Base-by-base conservation (phyloP, 2,888 invertebrate species). In the Dioctria linearis region DNA sequence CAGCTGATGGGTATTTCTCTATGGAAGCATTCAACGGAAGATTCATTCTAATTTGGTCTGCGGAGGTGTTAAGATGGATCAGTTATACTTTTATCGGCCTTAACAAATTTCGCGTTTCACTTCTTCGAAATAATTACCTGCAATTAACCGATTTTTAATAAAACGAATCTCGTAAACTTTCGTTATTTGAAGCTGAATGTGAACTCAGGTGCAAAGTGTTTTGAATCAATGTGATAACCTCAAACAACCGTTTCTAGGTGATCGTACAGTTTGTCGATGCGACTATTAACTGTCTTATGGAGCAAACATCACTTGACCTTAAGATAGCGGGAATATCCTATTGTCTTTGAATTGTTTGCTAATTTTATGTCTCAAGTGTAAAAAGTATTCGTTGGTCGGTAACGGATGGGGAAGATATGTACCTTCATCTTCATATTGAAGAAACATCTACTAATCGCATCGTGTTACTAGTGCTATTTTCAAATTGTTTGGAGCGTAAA, bases 1-100 rank as follows among this genome's bases (percentile, higher is more conserved):
- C 69, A 69, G 51, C 69, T 51, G 39, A 69, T 69, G 40, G 25
- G 6, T 61, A 76, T 63, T 63, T 76, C 39, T 43, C 37, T 63
- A 11, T 46, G 63, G 63, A 75, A 4, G 13, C 40, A 13, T 43
- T 61, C 46, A 76, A 63, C 6, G 51, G 69, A 69, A 49, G 49
- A 63, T 76, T 76, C 76, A 76, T 76, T 76, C 76, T 76, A 46
- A 63, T 63, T 63, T 37, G 6, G 63, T 76, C 49, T 59, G 76
- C 39, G 43, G 46, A 76, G 63, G 76, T 46, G 76, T 76, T 63
- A 76, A 63, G 61, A 63, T 37, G 61, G 39, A 49, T 43, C 37
- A 8, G 54, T 54, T 54, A 25, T 25, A 54, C 54, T 54, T 54
- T 54, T 54, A 54, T 8, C 54, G 3, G 11, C 11, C n/a, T 54